Base-by-base conservation (phyloP, 2,797 vertebrate genomes). In the Propithecus deckenii region DNA sequence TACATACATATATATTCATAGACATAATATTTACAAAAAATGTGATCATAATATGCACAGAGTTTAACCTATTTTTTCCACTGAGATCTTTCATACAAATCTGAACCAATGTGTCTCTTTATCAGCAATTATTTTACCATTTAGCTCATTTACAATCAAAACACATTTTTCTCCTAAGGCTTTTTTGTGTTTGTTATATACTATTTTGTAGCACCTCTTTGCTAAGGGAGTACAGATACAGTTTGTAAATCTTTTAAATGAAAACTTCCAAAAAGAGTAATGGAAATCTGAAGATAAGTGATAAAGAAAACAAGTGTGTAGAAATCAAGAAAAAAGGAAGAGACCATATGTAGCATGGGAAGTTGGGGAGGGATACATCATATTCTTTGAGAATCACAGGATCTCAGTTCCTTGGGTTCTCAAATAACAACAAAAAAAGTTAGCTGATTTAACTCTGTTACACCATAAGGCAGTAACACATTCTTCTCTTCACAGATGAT, bases 51-150 rank as follows among this genome's bases (percentile, higher is more conserved):
- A 65, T 35, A 48, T 63, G 30, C 23, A 90, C 23, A 91, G 52
- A 69, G 75, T 89, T 94, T 91, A 72, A 67, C 18, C 13, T 75
- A 32, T 20, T 52, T 92, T 92, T 67, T 23, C 38, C 38, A 48
- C 2, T 46, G 71, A 89, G 35, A 41, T 38, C 3, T 63, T 91
- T 79, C 43, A 83, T 91, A 32, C 61, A 67, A 67, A n/a, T 50
- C 23, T 74, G 69, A 96, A 92, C 83, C 50, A 89, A 12, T 61
- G 9, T 28, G 7, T 30, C 32, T 52, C n/a, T 96, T 57, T 50
- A n/a, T 41, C 86, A 78, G 83, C 61, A 90, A 94, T 71, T 75
- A 86, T 76, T 78, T 89, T 89, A 69, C 3, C 63, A 75, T 79
- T 55, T 48, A 10, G 35, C 32, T 55, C 35, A 75, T 43, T 30